phyloP scores from a whole-genome alignment of 2,797 vertebrate species.

The Falco biarmicus region DNA sequence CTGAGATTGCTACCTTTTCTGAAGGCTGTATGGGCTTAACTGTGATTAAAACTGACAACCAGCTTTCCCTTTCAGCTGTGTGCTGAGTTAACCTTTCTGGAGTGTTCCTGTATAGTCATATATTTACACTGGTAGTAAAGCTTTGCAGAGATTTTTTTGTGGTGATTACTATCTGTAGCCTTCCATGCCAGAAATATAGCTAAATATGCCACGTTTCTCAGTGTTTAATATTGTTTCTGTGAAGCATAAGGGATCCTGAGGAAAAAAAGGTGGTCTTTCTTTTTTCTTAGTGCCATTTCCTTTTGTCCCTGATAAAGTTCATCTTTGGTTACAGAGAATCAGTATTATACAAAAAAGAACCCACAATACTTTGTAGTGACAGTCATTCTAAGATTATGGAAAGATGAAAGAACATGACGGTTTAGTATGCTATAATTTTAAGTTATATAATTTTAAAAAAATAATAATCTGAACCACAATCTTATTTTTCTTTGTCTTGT shows the following conservation, averaged over 20 bases:
- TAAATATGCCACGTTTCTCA: background rate
- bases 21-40: background rate
- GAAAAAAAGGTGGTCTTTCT: background rate
- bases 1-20: background rate
- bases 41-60: slow-evolving; percentile 13
- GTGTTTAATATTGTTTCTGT: background rate
- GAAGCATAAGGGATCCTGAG: background rate
- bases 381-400: background rate
- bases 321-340: background rate
- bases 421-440: background rate
- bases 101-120: background rate
- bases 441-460: background rate
- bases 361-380: background rate
- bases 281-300: background rate
- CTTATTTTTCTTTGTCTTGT: background rate
- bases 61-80: background rate
- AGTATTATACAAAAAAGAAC: background rate
- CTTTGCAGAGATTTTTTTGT: background rate
- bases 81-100: slow-evolving; percentile 3
- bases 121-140: background rate
- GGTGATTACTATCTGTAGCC: background rate
- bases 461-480: fast-evolving
- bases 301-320: background rate
- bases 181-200: background rate
- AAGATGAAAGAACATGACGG: background rate